Evolutionary conservation across 2,797 vertebrate genomes (phyloP), one percentile per base, ranked within the genome.

Genomic region (Dermochelys coriacea): DNA sequence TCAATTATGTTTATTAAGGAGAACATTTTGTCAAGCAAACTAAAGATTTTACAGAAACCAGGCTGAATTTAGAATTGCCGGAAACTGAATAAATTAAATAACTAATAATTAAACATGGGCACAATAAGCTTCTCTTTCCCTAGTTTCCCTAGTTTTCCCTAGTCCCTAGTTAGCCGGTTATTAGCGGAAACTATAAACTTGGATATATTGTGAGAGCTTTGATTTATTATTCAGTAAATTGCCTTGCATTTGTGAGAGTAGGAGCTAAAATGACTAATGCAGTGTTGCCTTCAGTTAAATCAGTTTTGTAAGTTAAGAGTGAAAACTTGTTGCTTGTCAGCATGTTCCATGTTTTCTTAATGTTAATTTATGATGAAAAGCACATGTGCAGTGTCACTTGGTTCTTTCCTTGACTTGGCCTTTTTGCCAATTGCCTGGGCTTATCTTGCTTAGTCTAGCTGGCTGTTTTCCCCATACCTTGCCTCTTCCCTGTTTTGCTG

Each of bases 311-410:
- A 77, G 27, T 92, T 31, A 57, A 77, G 96, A 94, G 78, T 88
- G 87, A 92, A 95, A 95, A 93, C 93, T 91, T 93, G 47, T 88
- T 93, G 74, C 45, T 94, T 93, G 95, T 92, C 85, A 89, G 87
- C 93, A 89, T 49, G 8, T 87, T 96, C 74, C 88, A 50, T 93
- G 92, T 88, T 94, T 75, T 47, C 41, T 93, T 84, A 97, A 57
- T 82, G 71, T 80, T 93, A 91, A 94, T 95, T 91, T 93, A 19
- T 64, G 37, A 47, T 92, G 87, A 95, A 96, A 75, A 88, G 80
- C 89, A 89, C 51, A 50, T 59, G 64, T 31, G 84, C 71, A 47
- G 41, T 47, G 71, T 75, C 27, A 75, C 37, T 75, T 34, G 25
- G 8, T 23, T 88, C 51, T 93, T 91, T 85, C 75, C 52, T 83